These are phyloP conservation scores for Zaprionus ghesquierei DNA, from an alignment of 1,140 invertebrate genomes.

Conservation along the genomic window DNA sequence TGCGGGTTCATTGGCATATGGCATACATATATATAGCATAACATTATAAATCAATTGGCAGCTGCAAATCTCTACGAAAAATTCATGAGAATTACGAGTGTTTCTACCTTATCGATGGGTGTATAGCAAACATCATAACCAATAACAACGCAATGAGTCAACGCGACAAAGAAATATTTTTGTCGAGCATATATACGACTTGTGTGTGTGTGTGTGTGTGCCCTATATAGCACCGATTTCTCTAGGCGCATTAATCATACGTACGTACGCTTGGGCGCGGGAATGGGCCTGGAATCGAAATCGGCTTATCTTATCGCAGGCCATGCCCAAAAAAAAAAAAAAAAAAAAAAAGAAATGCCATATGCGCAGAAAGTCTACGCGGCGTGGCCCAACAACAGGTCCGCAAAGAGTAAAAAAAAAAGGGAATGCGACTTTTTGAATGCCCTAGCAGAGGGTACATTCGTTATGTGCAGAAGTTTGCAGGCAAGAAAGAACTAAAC, in stretches of 20 bases:
- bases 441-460: too few species aligned
- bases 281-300: neutral
- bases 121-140: neutral
- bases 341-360: neutral
- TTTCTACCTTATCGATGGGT: neutral
- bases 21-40: neutral
- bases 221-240: neutral
- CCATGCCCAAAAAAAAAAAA: neutral
- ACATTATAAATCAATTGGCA: neutral
- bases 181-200: neutral
- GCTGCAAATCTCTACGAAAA: neutral
- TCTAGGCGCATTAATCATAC: neutral
- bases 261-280: neutral
- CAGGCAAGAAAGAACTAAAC: too few species aligned
- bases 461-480: too few species aligned
- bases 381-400: slow-evolving; percentile 3
- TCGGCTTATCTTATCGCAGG: slow-evolving; percentile 18
- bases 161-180: neutral
- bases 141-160: neutral
- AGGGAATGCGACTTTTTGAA: neutral
- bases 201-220: neutral
- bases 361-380: neutral
- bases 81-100: neutral
- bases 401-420: neutral
- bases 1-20: neutral